Evolutionary conservation across 2,888 invertebrate genomes (phyloP), one percentile per base, ranked within the genome.

Genomic region (Melanostoma scalare): DNA sequence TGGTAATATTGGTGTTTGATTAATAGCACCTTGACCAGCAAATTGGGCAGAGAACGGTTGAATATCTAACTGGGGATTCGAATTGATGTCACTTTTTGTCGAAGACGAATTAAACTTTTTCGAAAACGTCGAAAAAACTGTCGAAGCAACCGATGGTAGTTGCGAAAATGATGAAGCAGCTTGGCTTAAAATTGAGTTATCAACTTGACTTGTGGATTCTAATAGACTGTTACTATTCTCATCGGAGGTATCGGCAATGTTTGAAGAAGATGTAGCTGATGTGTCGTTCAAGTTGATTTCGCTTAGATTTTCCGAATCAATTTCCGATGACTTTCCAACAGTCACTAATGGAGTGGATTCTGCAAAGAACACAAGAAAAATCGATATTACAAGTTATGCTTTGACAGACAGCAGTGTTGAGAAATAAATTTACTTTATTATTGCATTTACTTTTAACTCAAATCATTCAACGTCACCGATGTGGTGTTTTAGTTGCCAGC

Each of bases 141-240:
- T 94, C 56, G 94, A 93, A 0, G 94, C 93, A 3, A 94, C 93
- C 67, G 93, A 92, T 0, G 94, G 94, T 36, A 94, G 87, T 42
- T 94, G 94, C 0, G 94, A 93, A 78, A 91, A 90, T 20, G 91
- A 90, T 38, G 90, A 89, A 35, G 90, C 90, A 42, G 90, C 89
- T 86, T 90, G 89, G 55, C 89, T 89, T 38, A 91, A 85, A 84
- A 90, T 85, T 1, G 90, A 89, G 71, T 90, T 90, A 65, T 87
- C 87, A 6, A 69, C 81, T 8, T 71, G 56, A 33, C 72, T 50
- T 76, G 85, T 56, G 31, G 86, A 88, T 68, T 90, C 89, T 60
- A 89, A 73, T 48, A 89, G 76, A 0, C 87, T 86, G 87, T 89
- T 90, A 33, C 71, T 71, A 46, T 85, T 85, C 8, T 84, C 86